Conservation (phyloP, 2,113 vertebrate species). For the Tringa solitaria region DNA sequence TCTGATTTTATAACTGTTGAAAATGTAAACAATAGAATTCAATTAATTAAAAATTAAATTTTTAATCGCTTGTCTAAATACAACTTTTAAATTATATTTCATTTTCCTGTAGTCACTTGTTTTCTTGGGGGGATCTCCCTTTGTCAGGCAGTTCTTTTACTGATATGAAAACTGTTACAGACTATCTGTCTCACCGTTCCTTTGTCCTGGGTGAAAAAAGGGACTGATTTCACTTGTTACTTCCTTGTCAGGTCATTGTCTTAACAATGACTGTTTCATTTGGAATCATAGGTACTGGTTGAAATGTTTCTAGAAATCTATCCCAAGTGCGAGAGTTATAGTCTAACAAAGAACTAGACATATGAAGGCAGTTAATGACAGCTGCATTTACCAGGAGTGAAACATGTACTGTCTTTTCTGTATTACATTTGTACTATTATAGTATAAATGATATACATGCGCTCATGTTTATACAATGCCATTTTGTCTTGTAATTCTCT, state of each 20-base stretch:
- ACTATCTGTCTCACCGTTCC: background rate
- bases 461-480: background rate
- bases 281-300: background rate
- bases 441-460: background rate
- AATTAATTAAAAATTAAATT: background rate
- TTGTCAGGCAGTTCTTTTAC: background rate
- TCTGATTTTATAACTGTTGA: background rate
- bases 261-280: background rate
- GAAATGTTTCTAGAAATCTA: background rate
- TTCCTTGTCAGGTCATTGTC: background rate
- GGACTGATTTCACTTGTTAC: background rate
- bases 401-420: background rate
- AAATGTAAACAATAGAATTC: background rate
- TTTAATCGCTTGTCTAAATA: background rate
- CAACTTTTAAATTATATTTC: background rate
- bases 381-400: background rate
- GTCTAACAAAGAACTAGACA: background rate
- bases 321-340: background rate
- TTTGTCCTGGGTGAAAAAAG: background rate
- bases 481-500: background rate
- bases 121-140: background rate
- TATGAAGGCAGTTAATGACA: background rate
- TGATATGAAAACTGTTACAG: background rate
- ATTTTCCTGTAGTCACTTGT: background rate
- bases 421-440: background rate